Evolutionary conservation across 1,140 invertebrate species (phyloP).

Genomic region (Drosophila serrata): DNA sequence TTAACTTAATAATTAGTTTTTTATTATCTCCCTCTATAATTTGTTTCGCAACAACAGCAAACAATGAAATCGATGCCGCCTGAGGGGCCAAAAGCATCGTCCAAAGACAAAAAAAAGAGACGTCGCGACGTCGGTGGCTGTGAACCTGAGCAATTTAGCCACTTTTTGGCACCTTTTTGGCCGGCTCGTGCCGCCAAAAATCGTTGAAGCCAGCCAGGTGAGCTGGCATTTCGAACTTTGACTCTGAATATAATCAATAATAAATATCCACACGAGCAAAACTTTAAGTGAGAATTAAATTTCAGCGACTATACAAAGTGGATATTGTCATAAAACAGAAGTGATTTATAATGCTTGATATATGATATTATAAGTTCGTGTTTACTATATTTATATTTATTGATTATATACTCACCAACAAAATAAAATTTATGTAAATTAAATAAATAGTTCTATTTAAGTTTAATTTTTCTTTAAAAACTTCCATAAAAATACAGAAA

Average conservation of each 20-base stretch:
- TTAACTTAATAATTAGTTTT: slow-evolving; percentile 81
- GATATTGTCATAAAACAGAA: background rate
- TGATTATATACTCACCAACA: background rate
- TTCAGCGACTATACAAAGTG: background rate
- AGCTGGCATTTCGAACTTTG: slow-evolving; percentile 56
- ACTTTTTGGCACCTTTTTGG: slow-evolving; percentile 71
- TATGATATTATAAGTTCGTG: background rate
- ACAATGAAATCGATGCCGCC: slow-evolving; percentile 56
- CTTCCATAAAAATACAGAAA: background rate
- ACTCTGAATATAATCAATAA: slow-evolving; percentile 27
- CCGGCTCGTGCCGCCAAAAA: slow-evolving; percentile 60
- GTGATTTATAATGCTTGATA: background rate
- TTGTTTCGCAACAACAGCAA: slow-evolving; percentile 47
- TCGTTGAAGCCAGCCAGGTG: slow-evolving; percentile 19
- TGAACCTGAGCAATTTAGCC: slow-evolving; percentile 53
- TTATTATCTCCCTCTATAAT: slow-evolving; percentile 56
- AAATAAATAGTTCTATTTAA: background rate
- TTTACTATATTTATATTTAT: background rate
- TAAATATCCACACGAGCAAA: background rate
- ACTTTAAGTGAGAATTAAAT: background rate
- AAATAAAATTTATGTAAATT: too few relatives aligned
- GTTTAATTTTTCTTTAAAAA: too few relatives aligned
- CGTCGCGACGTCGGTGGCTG: slow-evolving; percentile 40
- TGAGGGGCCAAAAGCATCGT: slow-evolving; percentile 49
- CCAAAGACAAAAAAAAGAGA: slow-evolving; percentile 28